Percentiles rank a stretch among this genome's conserved stretches.
These are phyloP conservation scores for Dromas ardeola DNA, from an alignment of 2,113 vertebrate species.

Conservation along the genomic window DNA sequence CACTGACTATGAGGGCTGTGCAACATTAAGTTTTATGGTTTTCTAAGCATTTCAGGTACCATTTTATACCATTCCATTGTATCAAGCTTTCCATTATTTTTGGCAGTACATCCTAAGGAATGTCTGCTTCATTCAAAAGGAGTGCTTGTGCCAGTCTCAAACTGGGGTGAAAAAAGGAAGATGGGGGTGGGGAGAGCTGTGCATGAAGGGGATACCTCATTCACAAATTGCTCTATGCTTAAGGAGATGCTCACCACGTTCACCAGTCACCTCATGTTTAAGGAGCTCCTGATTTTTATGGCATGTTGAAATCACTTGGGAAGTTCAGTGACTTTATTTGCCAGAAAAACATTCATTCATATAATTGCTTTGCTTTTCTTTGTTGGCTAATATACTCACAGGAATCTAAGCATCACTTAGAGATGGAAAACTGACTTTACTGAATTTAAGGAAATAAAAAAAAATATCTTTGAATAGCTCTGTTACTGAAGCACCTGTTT, in stretches of 20 bases:
- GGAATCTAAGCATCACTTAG: neutral
- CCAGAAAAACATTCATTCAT: neutral
- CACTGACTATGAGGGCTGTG: slow-evolving; percentile 9
- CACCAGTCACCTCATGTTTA: neutral
- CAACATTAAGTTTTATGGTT: slow-evolving; percentile 47
- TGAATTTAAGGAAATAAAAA: neutral
- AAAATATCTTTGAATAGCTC: neutral
- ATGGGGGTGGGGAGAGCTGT: neutral
- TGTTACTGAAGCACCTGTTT: neutral
- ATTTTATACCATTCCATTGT: slow-evolving; percentile 60
- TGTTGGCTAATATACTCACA: neutral
- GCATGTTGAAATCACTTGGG: neutral
- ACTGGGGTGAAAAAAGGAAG: slow-evolving; percentile 10
- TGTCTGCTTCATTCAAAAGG: slow-evolving; percentile 61
- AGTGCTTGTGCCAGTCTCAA: slow-evolving; percentile 48
- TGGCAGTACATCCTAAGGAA: slow-evolving; percentile 68
- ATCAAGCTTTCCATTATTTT: slow-evolving; percentile 74
- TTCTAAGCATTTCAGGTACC: slow-evolving; percentile 65
- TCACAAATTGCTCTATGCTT: neutral
- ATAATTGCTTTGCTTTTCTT: neutral
- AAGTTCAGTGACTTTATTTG: slow-evolving; percentile 11
- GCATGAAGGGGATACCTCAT: neutral
- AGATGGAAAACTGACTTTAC: neutral
- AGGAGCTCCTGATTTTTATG: neutral
- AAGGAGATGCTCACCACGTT: neutral